Percentiles rank a stretch among this genome's conserved stretches.
Evolutionary conservation across 2,797 vertebrate genomes (phyloP).

Genomic region (Pangasius mekongensis): DNA sequence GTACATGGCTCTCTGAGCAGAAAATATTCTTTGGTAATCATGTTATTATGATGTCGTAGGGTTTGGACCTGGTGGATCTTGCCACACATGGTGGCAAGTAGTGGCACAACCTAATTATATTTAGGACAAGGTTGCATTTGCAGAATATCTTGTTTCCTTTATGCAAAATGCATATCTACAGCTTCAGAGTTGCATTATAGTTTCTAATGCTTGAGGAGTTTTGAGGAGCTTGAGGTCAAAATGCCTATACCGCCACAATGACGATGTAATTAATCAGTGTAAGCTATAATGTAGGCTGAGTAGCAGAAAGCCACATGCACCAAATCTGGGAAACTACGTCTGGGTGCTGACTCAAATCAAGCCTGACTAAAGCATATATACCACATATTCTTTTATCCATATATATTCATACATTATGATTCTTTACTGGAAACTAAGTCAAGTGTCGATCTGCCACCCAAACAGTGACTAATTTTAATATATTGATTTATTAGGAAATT

Average conservation of each 20-base stretch:
- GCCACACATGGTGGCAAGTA: too few species aligned
- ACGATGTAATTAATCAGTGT: background rate
- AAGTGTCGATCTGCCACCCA: background rate
- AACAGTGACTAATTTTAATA: background rate
- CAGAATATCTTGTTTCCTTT: background rate
- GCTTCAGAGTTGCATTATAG: background rate
- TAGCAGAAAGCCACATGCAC: slow-evolving; percentile 11
- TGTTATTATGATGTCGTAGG: background rate
- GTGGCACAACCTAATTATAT: too few species aligned
- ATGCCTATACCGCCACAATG: too few species aligned
- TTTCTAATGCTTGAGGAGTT: background rate
- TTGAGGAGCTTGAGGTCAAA: too few species aligned
- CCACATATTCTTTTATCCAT: background rate
- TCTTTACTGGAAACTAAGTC: slow-evolving; percentile 7
- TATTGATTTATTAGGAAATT: slow-evolving; percentile 10
- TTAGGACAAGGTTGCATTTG: background rate
- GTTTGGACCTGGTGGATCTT: background rate
- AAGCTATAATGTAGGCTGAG: background rate
- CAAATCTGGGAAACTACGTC: slow-evolving; percentile 10
- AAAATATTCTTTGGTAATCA: background rate
- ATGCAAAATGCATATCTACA: background rate
- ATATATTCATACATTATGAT: background rate
- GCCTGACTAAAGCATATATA: background rate
- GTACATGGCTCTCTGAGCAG: background rate
- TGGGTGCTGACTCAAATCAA: slow-evolving; percentile 5